Evolutionary conservation across 1,140 invertebrate species (phyloP), one percentile per base, ranked within the genome.

Genomic region (Onthophagus taurus): DNA sequence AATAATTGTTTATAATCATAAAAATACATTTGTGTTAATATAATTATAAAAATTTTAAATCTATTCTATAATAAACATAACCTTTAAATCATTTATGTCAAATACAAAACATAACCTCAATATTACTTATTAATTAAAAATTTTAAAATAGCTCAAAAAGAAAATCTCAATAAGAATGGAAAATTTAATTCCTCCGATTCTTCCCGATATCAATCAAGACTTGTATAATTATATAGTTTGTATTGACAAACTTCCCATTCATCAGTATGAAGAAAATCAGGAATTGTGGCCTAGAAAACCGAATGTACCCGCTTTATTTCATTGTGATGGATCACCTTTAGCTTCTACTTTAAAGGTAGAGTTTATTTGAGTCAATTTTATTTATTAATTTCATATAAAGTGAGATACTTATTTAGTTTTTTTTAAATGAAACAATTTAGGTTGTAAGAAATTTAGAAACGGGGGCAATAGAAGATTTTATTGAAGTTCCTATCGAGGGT

Each of bases 381-480:
- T 45, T 41, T 12, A 29, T 13, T 2, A 41, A 33, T 16, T 39
- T 2, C 18, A 37, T 12, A 2, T 13, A 34, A n/a, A 1, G 20
- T 18, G 9, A 36, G 13, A 8, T 36, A 7, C 7, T 26, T 26
- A 7, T 26, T 26, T 7, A 7, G 7, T 26, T 26, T 31, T 31
- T 47, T 7, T 5, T 36, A 21, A 29, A 35, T 36, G 19, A 47
- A 26, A 1, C 2, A 13, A 11, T 49, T 14, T 47, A 65, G 65
- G 81, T 81, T 33, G 72, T 79, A 52, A 67, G 85, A 43, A 77
- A 90, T 66, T 72, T 74, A 4, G 69, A 78, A 16, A 85, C 78
- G 13, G 85, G 86, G 2, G 62, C 76, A 52, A 71, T 88, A 18
- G 59, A 76, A 1, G 72, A 77, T 12, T 80, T 85, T 64, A 66